phyloP scores from a whole-genome alignment of 2,113 vertebrate genomes.

The Mugil cephalus region DNA sequence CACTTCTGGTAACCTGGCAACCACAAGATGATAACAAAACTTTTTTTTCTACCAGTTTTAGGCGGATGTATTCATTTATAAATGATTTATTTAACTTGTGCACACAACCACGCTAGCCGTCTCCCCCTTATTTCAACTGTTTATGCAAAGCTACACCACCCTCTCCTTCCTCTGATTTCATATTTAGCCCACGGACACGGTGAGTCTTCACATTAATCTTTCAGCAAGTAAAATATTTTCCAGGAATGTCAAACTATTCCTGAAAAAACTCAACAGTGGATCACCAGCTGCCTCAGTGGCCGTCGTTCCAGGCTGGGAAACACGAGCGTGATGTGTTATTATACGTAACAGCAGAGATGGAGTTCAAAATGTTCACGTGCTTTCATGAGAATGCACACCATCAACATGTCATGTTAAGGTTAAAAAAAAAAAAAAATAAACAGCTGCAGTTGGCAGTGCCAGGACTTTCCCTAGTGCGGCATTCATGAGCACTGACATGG shows the following conservation, averaged over 20 bases:
- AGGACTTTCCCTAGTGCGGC: conserved; percentile 50
- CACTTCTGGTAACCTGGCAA: too few relatives aligned
- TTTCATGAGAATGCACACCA: background rate
- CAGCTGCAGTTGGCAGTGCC: conserved; percentile 11
- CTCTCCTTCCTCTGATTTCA: too few relatives aligned
- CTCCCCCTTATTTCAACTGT: too few relatives aligned
- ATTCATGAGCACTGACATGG: conserved; percentile 66
- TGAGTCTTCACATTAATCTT: too few relatives aligned
- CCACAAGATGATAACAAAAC: too few relatives aligned
- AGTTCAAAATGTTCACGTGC: background rate
- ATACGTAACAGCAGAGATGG: background rate
- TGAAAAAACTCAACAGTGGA: background rate
- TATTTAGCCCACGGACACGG: too few relatives aligned
- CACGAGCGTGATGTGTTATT: background rate
- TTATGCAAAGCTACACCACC: too few relatives aligned
- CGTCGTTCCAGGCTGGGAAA: conserved; percentile 2
- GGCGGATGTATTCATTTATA: too few relatives aligned
- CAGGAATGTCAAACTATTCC: conserved; percentile 2
- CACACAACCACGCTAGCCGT: too few relatives aligned
- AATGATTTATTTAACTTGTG: too few relatives aligned
- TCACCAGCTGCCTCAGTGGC: background rate
- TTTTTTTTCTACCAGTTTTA: too few relatives aligned
- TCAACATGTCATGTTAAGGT: too few relatives aligned
- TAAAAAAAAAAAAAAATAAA: background rate
- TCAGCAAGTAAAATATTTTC: background rate